Conservation (phyloP, 1,140 invertebrate genomes). For the Leptinotarsa undecemlineata region DNA sequence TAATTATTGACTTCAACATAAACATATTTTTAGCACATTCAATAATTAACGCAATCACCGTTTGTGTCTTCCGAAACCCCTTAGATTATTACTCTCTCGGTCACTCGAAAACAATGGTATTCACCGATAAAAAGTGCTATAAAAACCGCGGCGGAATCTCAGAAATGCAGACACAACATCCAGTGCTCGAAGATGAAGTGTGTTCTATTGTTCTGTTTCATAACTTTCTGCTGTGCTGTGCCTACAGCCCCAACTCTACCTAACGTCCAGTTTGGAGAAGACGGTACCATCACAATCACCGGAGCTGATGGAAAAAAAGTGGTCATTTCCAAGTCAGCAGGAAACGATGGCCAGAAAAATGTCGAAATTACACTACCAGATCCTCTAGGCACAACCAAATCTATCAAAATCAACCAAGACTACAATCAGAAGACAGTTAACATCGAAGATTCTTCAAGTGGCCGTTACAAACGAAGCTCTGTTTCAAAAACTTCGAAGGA, state of each 20-base stretch:
- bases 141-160: neutral
- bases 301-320: neutral
- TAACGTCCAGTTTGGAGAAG: neutral
- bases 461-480: neutral
- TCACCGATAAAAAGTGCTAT: neutral
- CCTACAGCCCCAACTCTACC: neutral
- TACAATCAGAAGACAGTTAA: neutral
- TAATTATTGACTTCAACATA: neutral
- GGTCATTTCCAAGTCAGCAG: neutral
- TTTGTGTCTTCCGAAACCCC: neutral
- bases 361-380: neutral
- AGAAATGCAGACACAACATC: neutral
- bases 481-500: neutral
- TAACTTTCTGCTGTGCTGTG: neutral
- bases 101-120: neutral
- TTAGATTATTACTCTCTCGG: neutral
- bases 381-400: neutral
- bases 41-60: neutral
- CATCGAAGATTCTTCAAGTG: neutral
- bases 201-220: neutral
- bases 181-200: slow-evolving; percentile 1
- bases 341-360: neutral
- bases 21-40: neutral
- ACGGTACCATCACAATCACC: neutral
- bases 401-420: neutral